phyloP scores from a whole-genome alignment of 2,888 invertebrate species.

The Tachina grossa region DNA sequence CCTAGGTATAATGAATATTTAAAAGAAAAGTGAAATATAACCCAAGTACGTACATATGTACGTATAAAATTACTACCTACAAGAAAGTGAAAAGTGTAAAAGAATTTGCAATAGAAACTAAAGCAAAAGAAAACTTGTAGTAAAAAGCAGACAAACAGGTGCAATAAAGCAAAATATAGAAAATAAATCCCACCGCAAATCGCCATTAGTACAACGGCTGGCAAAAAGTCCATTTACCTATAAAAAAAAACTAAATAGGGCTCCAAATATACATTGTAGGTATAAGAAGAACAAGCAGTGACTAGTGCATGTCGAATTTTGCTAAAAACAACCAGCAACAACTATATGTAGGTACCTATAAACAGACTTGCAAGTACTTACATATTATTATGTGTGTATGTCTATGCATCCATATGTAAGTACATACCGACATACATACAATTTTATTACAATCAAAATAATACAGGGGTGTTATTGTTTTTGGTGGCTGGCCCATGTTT shows the following conservation, averaged over 20 bases:
- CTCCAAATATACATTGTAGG: neutral
- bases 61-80: neutral
- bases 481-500: neutral
- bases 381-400: too few relatives aligned
- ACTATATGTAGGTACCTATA: neutral
- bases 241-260: neutral
- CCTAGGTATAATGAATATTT: constrained; percentile 1
- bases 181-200: constrained; percentile 46
- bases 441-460: neutral
- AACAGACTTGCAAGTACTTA: too few relatives aligned
- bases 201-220: constrained; percentile 31
- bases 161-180: constrained; percentile 41
- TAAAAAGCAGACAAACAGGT: constrained; percentile 47
- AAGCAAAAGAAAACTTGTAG: neutral
- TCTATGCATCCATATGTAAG: too few relatives aligned
- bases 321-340: constrained; percentile 13
- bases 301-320: constrained; percentile 9
- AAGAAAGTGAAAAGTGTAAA: constrained; percentile 21
- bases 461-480: neutral
- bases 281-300: neutral
- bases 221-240: constrained; percentile 9
- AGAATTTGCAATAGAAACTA: constrained; percentile 21
- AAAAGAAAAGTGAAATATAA: neutral
- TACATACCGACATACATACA: too few relatives aligned
- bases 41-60: neutral